Evolutionary conservation across 2,797 vertebrate genomes (phyloP).

Genomic region (Enteromius anoplus): DNA sequence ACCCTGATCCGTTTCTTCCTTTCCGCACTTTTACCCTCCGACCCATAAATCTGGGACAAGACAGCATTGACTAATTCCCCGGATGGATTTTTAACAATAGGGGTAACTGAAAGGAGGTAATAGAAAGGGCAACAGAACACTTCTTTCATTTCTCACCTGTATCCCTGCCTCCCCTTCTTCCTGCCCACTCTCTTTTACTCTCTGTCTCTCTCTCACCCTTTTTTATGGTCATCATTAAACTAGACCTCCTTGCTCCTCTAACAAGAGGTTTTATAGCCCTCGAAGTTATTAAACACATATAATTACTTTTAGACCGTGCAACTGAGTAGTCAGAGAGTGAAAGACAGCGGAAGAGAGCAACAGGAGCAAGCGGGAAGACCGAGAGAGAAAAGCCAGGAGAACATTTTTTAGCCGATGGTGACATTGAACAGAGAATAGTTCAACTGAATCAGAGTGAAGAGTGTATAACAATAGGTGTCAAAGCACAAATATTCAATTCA

Average conservation of each 20-base stretch:
- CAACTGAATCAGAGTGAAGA: neutral
- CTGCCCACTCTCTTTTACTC: conserved; percentile 34
- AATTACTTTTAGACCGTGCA: conserved; percentile 60
- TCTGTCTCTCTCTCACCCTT: conserved; percentile 52
- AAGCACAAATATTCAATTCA: conserved; percentile 13
- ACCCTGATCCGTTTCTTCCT: conserved; percentile 11
- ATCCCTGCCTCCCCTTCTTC: neutral
- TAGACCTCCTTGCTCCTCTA: conserved; percentile 58
- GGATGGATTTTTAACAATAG: conserved; percentile 59
- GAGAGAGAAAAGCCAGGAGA: conserved; percentile 1
- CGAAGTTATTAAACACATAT: conserved; percentile 62
- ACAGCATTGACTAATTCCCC: conserved; percentile 55
- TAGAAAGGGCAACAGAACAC: conserved; percentile 54
- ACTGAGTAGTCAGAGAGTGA: conserved; percentile 30
- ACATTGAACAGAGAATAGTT: neutral
- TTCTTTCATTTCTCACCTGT: conserved; percentile 49
- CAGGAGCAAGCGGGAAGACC: conserved; percentile 5
- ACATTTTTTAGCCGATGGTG: conserved; percentile 25
- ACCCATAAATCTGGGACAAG: conserved; percentile 51
- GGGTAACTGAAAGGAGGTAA: conserved; percentile 56
- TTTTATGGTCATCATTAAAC: conserved; percentile 63
- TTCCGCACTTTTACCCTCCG: conserved; percentile 35
- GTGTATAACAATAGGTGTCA: neutral
- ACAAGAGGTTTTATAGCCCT: conserved; percentile 61
- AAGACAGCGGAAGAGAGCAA: conserved; percentile 27